phyloP scores from a whole-genome alignment of 2,888 invertebrate species.

The Mythimna impura region DNA sequence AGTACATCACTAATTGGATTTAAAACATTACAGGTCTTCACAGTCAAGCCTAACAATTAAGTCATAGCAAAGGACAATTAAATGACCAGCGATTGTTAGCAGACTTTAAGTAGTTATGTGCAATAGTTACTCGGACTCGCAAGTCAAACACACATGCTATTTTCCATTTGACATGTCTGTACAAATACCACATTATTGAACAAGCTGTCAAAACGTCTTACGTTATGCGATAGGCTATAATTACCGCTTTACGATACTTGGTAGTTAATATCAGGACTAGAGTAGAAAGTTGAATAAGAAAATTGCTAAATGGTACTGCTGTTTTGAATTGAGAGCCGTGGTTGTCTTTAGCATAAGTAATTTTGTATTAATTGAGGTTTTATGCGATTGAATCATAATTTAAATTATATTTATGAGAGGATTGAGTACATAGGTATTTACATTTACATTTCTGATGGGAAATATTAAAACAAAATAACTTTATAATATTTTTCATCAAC shows the following conservation, averaged over 20 bases:
- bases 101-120: constrained; percentile 30
- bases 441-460: not conserved
- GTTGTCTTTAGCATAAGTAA: constrained; percentile 34
- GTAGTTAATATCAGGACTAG: constrained; percentile 41
- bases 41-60: constrained; percentile 47
- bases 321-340: constrained; percentile 39
- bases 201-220: constrained; percentile 64
- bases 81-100: constrained; percentile 45
- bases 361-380: constrained; percentile 33
- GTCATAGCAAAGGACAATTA: constrained; percentile 53
- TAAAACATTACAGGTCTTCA: constrained; percentile 39
- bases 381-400: constrained; percentile 16
- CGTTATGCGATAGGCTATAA: constrained; percentile 54
- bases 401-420: constrained; percentile 7
- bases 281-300: constrained; percentile 56
- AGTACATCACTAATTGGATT: constrained; percentile 41
- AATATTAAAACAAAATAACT: too few relatives aligned
- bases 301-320: constrained; percentile 41
- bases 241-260: constrained; percentile 54
- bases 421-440: not conserved
- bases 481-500: not conserved
- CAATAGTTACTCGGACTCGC: constrained; percentile 33
- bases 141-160: constrained; percentile 49
- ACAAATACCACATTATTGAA: constrained; percentile 53
- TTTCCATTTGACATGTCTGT: constrained; percentile 44